Conservation (phyloP, 2,113 vertebrate species). For the Abramis brama region DNA sequence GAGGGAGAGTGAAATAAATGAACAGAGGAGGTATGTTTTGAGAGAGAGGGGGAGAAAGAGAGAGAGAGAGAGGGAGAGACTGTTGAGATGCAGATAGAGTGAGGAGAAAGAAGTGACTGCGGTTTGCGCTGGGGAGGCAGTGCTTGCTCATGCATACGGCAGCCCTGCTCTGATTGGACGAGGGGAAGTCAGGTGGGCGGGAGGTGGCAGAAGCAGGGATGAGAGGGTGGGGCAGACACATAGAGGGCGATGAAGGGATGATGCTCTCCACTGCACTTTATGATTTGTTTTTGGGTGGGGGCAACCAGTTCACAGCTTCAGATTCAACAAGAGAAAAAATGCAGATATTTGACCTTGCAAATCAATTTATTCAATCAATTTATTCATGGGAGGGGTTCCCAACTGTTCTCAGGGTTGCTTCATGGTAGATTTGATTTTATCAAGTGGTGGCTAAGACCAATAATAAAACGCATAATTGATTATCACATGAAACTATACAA, state of each 20-base stretch:
- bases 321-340: neutral
- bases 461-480: neutral
- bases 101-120: conserved; percentile 68
- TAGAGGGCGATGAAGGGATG: conserved; percentile 34
- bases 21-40: conserved; percentile 40
- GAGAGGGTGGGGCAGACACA: neutral
- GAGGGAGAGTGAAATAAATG: conserved; percentile 26
- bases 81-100: conserved; percentile 49
- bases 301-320: conserved; percentile 35
- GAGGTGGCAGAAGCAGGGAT: conserved; percentile 57
- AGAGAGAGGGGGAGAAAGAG: conserved; percentile 48
- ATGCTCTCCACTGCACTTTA: conserved; percentile 25
- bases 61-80: conserved; percentile 52
- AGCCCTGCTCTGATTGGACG: conserved; percentile 69
- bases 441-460: neutral
- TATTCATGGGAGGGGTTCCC: neutral
- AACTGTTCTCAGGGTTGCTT: too few relatives aligned
- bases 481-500: neutral
- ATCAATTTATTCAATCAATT: neutral
- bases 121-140: conserved; percentile 74
- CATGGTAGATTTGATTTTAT: neutral
- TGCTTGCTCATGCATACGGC: conserved; percentile 65
- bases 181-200: conserved; percentile 69
- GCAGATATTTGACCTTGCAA: neutral
- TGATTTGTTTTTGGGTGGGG: conserved; percentile 62